These are phyloP conservation scores for Petromus typicus DNA, from an alignment of 2,113 vertebrate genomes.

Conservation along the genomic window DNA sequence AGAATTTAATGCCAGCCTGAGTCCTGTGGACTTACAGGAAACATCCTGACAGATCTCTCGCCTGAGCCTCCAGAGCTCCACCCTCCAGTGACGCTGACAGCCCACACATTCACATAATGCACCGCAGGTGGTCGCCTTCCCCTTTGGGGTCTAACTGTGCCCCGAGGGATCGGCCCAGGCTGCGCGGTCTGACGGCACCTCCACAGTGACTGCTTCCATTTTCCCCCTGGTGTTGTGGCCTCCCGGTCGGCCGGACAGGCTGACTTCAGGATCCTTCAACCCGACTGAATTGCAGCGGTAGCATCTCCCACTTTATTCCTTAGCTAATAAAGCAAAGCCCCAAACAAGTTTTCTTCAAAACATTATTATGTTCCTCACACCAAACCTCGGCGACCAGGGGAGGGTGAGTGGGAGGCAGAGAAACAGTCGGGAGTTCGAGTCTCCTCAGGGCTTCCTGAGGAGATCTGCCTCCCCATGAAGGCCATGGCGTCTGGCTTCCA, in stretches of 20 bases:
- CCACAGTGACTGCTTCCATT: background rate
- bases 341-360: background rate
- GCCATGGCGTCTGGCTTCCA: background rate
- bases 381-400: background rate
- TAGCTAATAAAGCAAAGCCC: background rate
- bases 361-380: background rate
- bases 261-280: background rate
- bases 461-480: background rate
- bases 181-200: background rate
- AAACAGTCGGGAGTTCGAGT: background rate
- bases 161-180: background rate
- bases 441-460: background rate
- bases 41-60: background rate
- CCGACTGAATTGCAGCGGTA: background rate
- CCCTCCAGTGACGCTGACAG: no score
- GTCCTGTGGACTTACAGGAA: background rate
- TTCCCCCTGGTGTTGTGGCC: background rate
- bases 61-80: background rate
- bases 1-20: background rate
- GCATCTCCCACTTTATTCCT: background rate
- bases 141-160: background rate
- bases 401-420: no score
- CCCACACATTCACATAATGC: no score
- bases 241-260: no score
- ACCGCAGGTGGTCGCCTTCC: background rate